Evolutionary conservation across 1,140 invertebrate species (phyloP), one percentile per base, ranked within the genome.

Genomic region (Pomacea maculata): DNA sequence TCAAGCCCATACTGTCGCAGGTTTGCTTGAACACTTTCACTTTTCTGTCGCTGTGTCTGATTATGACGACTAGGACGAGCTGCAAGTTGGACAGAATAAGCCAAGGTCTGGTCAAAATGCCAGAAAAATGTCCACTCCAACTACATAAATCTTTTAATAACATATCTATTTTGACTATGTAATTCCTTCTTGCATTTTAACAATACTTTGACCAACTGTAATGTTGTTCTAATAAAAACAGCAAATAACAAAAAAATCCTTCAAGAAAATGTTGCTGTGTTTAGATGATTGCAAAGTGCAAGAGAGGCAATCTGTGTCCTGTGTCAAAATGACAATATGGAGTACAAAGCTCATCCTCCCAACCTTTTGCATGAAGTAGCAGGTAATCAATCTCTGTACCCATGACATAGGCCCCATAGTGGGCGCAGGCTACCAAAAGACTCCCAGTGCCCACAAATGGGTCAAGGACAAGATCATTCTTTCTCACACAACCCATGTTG

Each of bases 371-470:
- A 92, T 98, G 97, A 8, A 99, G 88, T 94, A 98, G 96, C 89
- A 97, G 93, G 90, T 94, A 98, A 92, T 99, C 97, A 80, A 99
- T 98, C 89, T 99, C 97, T 9, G 95, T 95, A 6, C 97, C 97
- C 87, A 96, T 92, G 12, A 98, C 96, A 91, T 96, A 96, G 12
- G 89, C 97, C 77, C 97, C 97, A 93, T 96, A 97, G 89, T 97
- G 94, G 55, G 97, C 97, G 75, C 96, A 96, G 65, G 97, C 94
- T 10, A 99, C 95, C 45, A 99, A 91, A n/a, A 98, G 89, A 54
- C 97, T 98, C 9, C 97, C 92, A 71, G 96, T 96, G 0, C 98
- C 98, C 21, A 98, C 97, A 93, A 99, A 99, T 0, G 97, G 97
- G 92, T 99, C 98, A 52, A 97, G 93, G 70, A 98, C 93, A 0